Evolutionary conservation across 2,888 invertebrate genomes (phyloP), one percentile per base, ranked within the genome.

Genomic region (Apamea monoglypha): DNA sequence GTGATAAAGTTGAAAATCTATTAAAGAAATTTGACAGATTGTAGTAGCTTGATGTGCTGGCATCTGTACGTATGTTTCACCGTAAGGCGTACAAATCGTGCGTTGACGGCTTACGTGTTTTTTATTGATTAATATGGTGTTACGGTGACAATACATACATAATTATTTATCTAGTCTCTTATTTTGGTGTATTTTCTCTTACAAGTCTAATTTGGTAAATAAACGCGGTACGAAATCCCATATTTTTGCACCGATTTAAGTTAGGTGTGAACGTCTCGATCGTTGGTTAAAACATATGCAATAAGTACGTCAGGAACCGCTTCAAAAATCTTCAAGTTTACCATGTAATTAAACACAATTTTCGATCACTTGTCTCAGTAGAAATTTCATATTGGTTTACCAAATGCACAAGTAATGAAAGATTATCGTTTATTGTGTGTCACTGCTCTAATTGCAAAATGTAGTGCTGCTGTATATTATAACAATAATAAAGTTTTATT

Each of bases 61-160:
- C n/a, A n/a, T n/a, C n/a, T n/a, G n/a, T n/a, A n/a, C n/a, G n/a
- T n/a, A n/a, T n/a, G n/a, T n/a, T n/a, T n/a, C n/a, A n/a, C n/a
- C n/a, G n/a, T n/a, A n/a, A n/a, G n/a, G n/a, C n/a, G n/a, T n/a
- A n/a, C n/a, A n/a, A n/a, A n/a, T n/a, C n/a, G n/a, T n/a, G 2
- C 1, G 25, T 76, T 75, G 32, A 61, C 47, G n/a, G 61, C n/a
- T 79, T 47, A 47, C 1, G 32, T 36, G 44, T 36, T 61, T 50
- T 77, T 61, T 47, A 47, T 50, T 59, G 32, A 76, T n/a, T 59
- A 47, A 36, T 40, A 12, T 32, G 18, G 5, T 75, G 29, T 56
- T 18, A 29, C 12, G 25, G 18, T 32, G 56, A 56, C 18, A 25
- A 12, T 32, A 75, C 7, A 18, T 29, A 18, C 14, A 53, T 40